A percentile compares a stretch with the other conserved stretches of the same genome.
phyloP scores from a whole-genome alignment of 1,140 invertebrate genomes.

The Drosophila varians region DNA sequence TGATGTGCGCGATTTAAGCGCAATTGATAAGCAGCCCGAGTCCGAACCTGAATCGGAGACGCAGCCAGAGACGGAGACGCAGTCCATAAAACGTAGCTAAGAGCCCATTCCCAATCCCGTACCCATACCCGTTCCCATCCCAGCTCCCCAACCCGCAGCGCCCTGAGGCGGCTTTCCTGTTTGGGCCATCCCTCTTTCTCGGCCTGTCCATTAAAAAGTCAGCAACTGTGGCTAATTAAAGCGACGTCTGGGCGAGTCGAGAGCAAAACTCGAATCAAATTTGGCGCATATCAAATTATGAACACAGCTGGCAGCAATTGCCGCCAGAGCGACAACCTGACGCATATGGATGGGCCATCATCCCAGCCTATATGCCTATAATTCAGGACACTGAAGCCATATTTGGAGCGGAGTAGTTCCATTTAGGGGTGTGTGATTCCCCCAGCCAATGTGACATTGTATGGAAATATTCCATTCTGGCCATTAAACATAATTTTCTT shows the following conservation, averaged over 20 bases:
- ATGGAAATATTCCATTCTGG: neutral
- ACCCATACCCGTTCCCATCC: neutral
- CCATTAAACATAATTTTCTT: neutral
- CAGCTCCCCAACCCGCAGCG: neutral
- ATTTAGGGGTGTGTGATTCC: conserved; percentile 4
- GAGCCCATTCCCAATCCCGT: conserved; percentile 6
- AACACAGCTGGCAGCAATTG: conserved; percentile 78
- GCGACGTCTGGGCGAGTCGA: conserved; percentile 44
- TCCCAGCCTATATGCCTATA: conserved; percentile 14
- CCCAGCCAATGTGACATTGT: neutral
- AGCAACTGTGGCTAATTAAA: conserved; percentile 79
- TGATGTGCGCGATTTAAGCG: conserved; percentile 75
- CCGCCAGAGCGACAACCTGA: conserved; percentile 54
- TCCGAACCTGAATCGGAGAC: conserved; percentile 28
- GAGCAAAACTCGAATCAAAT: conserved; percentile 75
- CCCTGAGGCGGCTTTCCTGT: neutral
- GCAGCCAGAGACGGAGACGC: neutral
- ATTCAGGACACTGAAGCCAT: neutral
- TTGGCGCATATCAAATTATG: conserved; percentile 78
- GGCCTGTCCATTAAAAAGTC: conserved; percentile 75
- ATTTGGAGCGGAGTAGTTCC: neutral
- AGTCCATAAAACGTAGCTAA: conserved; percentile 16
- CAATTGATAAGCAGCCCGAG: conserved; percentile 67
- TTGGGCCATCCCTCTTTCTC: conserved; percentile 14
- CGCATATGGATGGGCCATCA: conserved; percentile 57